These are phyloP conservation scores for Sus scrofa DNA, from an alignment of 2,113 vertebrate genomes.

Conservation along the genomic window T2T-Sscrofa CM000819.6:101996001-101996500, in stretches of 20 bases:
- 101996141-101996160: not conserved
- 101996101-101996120: conserved; percentile 2
- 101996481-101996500: not conserved
- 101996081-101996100: conserved; percentile 10
- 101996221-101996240: not conserved
- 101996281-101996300: not conserved
- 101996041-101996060: conserved; percentile 21
- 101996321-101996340: not conserved
- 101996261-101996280: not conserved
- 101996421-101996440: not conserved
- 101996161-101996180: not conserved
- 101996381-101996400: not conserved
- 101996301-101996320: not conserved
- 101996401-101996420: not conserved
- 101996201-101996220: not conserved
- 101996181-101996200: not conserved
- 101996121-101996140: not conserved
- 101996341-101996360: not conserved
- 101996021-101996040: not conserved
- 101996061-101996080: conserved; percentile 2
- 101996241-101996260: not conserved
- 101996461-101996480: not conserved
- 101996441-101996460: not conserved
- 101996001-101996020: not conserved
- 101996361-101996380: not conserved